Evolutionary conservation across 2,888 invertebrate genomes (phyloP), one percentile per base, ranked within the genome.

Genomic region (Hermaeophaga mercurialis): DNA sequence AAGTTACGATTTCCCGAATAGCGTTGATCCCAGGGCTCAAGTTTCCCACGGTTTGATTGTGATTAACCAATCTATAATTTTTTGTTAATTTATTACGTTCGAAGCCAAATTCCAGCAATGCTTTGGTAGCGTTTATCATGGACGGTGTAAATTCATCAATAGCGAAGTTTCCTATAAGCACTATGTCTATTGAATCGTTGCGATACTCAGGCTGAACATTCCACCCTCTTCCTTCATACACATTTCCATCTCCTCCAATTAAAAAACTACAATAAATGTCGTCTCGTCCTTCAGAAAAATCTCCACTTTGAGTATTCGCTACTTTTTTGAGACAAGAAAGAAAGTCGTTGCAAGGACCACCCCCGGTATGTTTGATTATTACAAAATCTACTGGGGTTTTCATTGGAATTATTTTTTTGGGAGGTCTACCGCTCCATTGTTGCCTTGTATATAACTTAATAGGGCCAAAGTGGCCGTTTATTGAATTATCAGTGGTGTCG

Each of bases 231-330:
- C 88, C 90, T 60, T 81, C 83, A 71, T 90, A 91, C 0, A 85
- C 90, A 0, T 85, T 87, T 0, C 90, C 91, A 70, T 91, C 90
- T 5, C 90, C 91, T 0, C 90, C 92, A 1, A 59, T 78, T 63
- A 84, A 63, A 61, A 81, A 82, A 62, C 75, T 78, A 62, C 76
- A 78, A 2, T 72, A 75, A 45, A 83, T 80, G 67, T 83, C 82
- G 2, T 77, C 75, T 48, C 78, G 70, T 9, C 56, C 52, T 1
- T 31, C 9, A 1, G 47, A 47, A 1, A 45, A 72, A 57, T 76
- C 73, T 1, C 73, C 72, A 53, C 79, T 75, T 38, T 82, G 80
- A 5, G 78, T 70, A 49, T 76, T 74, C 66, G 82, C 81, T 28
- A 80, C 76, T 28, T 76, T 74, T 15, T 74, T 71, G 75, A 82